Base-by-base conservation (phyloP, 2,797 vertebrate genomes). In the Molothrus aeneus region DNA sequence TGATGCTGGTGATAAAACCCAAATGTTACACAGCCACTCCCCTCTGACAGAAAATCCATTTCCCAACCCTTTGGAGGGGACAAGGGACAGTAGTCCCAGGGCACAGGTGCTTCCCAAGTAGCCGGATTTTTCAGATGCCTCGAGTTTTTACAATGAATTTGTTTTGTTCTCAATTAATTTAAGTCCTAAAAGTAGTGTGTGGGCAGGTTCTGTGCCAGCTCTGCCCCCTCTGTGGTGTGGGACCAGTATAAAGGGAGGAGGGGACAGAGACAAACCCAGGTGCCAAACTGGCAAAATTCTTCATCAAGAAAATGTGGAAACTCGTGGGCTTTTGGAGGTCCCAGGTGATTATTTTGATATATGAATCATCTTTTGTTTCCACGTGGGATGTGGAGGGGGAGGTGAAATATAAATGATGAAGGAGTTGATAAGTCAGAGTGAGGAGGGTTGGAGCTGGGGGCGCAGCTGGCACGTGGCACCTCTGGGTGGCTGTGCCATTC, bases 301-400 rank as follows among this genome's bases (percentile, higher is more conserved):
- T 38, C 71, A 31, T 47, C 31, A 11, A 20, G 51, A 43, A 48
- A 80, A 61, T 61, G 74, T 36, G 17, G 77, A 66, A 90, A 81
- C 66, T 26, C 0, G 4, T 93, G 83, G 88, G 85, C 72, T 92
- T 68, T 63, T 32, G 6, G 86, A 95, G 63, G 92, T 83, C 77
- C 77, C 15, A 7, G 63, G 70, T 88, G 83, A 90, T 92, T 72
- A 86, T 93, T 90, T 56, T 69, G 70, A 32, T 69, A 43, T 21
- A 25, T 95, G 94, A 97, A 88, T 96, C 91, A 91, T 86, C 83
- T 71, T 92, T 79, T 90, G 77, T 95, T 94, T 84, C 91, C 56
- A 68, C 2, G 90, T 92, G 88, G 94, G 93, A 92, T 63, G 94
- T 68, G 78, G 65, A 90, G 86, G 65, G 78, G 95, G 94, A 84